A percentile compares a stretch with the other conserved stretches of the same genome.
Conservation (phyloP, 2,888 invertebrate genomes). For the Notodromas monacha region DNA sequence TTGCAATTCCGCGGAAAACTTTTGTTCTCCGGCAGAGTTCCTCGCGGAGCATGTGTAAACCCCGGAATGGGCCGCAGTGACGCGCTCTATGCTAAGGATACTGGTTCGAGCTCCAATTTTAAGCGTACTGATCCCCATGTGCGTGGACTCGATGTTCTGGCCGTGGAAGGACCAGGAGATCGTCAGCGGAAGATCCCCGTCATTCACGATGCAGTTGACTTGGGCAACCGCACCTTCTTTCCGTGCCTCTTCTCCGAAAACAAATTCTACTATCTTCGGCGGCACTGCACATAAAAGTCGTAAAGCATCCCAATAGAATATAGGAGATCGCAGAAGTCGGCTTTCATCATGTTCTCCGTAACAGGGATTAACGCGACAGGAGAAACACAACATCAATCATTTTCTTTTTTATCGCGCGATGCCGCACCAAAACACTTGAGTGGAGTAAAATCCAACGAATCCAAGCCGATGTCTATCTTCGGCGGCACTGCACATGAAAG, state of each 20-base stretch:
- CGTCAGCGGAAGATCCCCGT: slow-evolving; percentile 8
- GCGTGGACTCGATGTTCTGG: slow-evolving; percentile 12
- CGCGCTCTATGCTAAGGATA: slow-evolving; percentile 30
- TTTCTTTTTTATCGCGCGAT: no score
- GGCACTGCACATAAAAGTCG: no score
- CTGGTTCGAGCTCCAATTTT: slow-evolving; percentile 24
- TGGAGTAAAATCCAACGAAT: no score
- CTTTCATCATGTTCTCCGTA: no score
- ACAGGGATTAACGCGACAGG: no score
- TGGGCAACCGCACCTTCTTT: background rate
- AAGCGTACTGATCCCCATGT: slow-evolving; percentile 10
- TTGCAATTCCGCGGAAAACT: slow-evolving; percentile 11
- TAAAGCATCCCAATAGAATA: no score
- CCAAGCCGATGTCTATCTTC: no score
- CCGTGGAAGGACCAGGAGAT: slow-evolving; percentile 13
- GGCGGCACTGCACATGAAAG: slow-evolving; percentile 49
- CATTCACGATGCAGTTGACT: background rate
- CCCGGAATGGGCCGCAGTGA: slow-evolving; percentile 33
- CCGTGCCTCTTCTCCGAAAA: slow-evolving; percentile 24
- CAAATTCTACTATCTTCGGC: slow-evolving; percentile 52
- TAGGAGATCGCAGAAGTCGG: no score
- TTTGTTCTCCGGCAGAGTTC: slow-evolving; percentile 27
- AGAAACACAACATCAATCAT: no score
- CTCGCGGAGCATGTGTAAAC: slow-evolving; percentile 38
- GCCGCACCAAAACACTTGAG: no score